These are phyloP conservation scores for Thalassoma bifasciatum DNA, from an alignment of 2,113 vertebrate genomes.

Conservation along the genomic window DNA sequence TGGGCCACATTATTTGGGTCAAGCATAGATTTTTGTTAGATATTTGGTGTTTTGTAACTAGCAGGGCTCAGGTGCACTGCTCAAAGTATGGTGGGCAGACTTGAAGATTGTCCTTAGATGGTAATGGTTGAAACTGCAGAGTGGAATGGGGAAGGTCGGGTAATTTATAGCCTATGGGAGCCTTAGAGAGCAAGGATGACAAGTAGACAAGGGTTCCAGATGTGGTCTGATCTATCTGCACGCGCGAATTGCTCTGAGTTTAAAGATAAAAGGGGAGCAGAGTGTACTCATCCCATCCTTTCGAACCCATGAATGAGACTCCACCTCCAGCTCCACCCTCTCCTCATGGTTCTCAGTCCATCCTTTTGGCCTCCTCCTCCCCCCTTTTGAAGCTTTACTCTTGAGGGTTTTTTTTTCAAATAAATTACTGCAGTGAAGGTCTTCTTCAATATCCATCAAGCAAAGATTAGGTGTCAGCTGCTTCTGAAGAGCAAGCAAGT, in stretches of 20 bases:
- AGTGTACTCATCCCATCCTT: slow-evolving; percentile 29
- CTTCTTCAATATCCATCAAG: slow-evolving; percentile 2
- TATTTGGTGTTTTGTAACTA: slow-evolving; percentile 23
- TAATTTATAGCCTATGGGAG: slow-evolving; percentile 69
- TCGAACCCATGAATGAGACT: slow-evolving; percentile 36
- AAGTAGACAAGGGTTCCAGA: slow-evolving; percentile 69
- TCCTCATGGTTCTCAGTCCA: slow-evolving; percentile 22
- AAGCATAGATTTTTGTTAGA: neutral
- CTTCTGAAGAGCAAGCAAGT: too few species aligned
- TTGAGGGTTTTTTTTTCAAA: neutral
- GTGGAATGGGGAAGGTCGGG: slow-evolving; percentile 27
- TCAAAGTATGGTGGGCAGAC: slow-evolving; percentile 20
- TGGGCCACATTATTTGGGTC: neutral
- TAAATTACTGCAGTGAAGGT: slow-evolving; percentile 11
- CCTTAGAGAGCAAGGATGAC: slow-evolving; percentile 52
- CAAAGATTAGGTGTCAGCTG: neutral
- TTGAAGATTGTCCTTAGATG: slow-evolving; percentile 15
- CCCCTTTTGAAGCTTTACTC: slow-evolving; percentile 8
- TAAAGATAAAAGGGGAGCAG: slow-evolving; percentile 66
- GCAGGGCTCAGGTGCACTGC: slow-evolving; percentile 40
- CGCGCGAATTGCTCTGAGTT: slow-evolving; percentile 41
- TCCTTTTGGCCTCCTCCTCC: slow-evolving; percentile 6
- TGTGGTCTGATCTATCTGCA: slow-evolving; percentile 57
- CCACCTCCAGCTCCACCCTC: slow-evolving; percentile 50
- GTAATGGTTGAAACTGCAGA: slow-evolving; percentile 27